These are phyloP conservation scores for Myotis lucifugus DNA, from an alignment of 2,113 vertebrate species.

Conservation along the genomic window DNA sequence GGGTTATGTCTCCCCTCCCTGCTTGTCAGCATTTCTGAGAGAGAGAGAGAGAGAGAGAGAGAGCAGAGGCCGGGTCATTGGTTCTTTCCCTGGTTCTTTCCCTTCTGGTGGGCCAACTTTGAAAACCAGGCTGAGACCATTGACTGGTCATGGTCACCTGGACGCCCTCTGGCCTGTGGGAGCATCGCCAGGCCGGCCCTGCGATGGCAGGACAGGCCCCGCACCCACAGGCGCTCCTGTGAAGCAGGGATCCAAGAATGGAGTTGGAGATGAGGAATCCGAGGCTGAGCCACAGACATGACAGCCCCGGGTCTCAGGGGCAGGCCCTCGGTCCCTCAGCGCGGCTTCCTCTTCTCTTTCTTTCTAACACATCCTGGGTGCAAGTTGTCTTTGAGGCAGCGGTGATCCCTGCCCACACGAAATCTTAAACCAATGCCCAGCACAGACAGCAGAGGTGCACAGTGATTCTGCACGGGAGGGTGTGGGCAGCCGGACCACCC, in stretches of 20 bases:
- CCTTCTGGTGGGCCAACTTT: fast-evolving
- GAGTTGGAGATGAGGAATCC: background rate
- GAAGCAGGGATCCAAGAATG: fast-evolving
- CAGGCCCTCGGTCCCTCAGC: fast-evolving
- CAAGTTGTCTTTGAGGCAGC: background rate
- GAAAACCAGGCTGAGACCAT: fast-evolving
- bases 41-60: background rate
- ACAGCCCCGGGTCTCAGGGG: background rate
- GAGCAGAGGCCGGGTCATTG: fast-evolving
- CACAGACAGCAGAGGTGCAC: background rate
- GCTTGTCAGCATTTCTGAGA: conserved; percentile 74
- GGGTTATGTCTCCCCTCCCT: conserved; percentile 51
- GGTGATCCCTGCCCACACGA: background rate
- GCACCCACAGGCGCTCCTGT: fast-evolving
- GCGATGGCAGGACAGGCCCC: fast-evolving
- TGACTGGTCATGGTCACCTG: fast-evolving
- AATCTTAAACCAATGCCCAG: background rate
- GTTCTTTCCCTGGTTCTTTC: background rate
- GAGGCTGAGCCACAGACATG: fast-evolving
- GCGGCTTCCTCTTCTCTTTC: background rate
- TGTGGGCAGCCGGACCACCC: fast-evolving
- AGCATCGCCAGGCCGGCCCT: background rate
- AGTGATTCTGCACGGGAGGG: fast-evolving
- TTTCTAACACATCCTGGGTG: background rate
- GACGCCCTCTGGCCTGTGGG: fast-evolving